Evolutionary conservation across 2,888 invertebrate species (phyloP).

Genomic region (Theodoxus fluviatilis): DNA sequence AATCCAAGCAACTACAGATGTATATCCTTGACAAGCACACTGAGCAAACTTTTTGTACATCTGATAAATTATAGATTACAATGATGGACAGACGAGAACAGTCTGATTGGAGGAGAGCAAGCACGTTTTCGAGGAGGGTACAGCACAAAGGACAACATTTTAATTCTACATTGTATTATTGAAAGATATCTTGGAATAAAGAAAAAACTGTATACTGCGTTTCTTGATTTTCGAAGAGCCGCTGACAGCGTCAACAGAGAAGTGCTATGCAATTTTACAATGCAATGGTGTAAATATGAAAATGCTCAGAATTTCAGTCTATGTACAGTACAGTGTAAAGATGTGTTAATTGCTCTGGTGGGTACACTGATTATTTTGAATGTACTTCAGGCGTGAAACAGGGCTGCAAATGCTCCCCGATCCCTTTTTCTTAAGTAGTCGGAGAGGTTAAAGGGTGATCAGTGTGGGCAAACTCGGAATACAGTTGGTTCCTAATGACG

Average conservation of each 20-base stretch:
- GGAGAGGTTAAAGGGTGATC: background rate
- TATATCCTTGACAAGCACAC: background rate
- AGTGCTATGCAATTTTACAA: slow-evolving; percentile 17
- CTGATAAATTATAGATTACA: background rate
- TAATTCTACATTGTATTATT: slow-evolving; percentile 16
- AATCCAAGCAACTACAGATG: background rate
- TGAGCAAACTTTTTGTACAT: slow-evolving; percentile 5
- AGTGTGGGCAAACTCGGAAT: background rate
- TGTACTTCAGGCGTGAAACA: slow-evolving; percentile 26
- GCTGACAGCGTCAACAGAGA: slow-evolving; percentile 23
- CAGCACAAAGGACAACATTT: slow-evolving; percentile 27
- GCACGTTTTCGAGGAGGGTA: slow-evolving; percentile 24
- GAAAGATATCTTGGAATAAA: slow-evolving; percentile 24
- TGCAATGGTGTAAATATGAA: slow-evolving; percentile 17
- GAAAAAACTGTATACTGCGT: slow-evolving; percentile 21
- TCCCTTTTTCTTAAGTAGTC: slow-evolving; percentile 17
- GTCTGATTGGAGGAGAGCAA: slow-evolving; percentile 12
- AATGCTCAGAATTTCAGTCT: slow-evolving; percentile 4
- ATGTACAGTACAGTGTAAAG: slow-evolving; percentile 25
- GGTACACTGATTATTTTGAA: slow-evolving; percentile 22
- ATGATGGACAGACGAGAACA: slow-evolving; percentile 12
- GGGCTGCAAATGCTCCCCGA: slow-evolving; percentile 15
- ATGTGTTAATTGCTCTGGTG: slow-evolving; percentile 20
- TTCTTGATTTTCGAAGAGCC: slow-evolving; percentile 26
- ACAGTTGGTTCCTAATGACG: background rate